These are phyloP conservation scores for Platichthys stellatus DNA, from an alignment of 2,113 vertebrate species.

Conservation along the genomic window DNA sequence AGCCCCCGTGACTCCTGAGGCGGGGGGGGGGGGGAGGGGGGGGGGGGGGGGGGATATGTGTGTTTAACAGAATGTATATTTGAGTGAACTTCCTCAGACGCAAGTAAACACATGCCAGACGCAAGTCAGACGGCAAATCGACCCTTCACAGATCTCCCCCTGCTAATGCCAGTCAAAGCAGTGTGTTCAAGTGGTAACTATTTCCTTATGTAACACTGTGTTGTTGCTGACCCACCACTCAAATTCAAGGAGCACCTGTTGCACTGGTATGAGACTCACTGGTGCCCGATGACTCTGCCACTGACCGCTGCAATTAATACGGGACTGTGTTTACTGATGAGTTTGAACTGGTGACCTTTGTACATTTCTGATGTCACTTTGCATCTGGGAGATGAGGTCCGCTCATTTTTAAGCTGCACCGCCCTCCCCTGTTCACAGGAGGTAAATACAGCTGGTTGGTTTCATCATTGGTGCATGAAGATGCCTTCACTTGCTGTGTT, in stretches of 20 bases:
- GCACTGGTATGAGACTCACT: conserved; percentile 19
- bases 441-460: background rate
- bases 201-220: conserved; percentile 42
- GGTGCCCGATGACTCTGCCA: conserved; percentile 13
- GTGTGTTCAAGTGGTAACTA: conserved; percentile 17
- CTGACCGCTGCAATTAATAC: conserved; percentile 25
- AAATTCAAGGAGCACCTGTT: conserved; percentile 59
- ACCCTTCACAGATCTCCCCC: background rate
- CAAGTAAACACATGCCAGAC: conserved; percentile 3
- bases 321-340: conserved; percentile 4
- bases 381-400: background rate
- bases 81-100: conserved; percentile 7
- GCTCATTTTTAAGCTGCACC: background rate
- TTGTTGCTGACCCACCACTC: conserved; percentile 28
- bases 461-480: background rate
- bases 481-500: conserved; percentile 33
- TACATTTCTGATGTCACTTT: background rate
- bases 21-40: conserved; percentile 28
- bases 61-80: conserved; percentile 31
- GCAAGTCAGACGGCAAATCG: background rate
- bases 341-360: conserved; percentile 45
- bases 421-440: conserved; percentile 25
- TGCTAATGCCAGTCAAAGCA: conserved; percentile 2
- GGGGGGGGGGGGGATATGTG: background rate
- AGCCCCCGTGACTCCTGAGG: conserved; percentile 68